Evolutionary conservation across 1,140 invertebrate genomes (phyloP), one percentile per base, ranked within the genome.

Genomic region (Lepidurus apus): DNA sequence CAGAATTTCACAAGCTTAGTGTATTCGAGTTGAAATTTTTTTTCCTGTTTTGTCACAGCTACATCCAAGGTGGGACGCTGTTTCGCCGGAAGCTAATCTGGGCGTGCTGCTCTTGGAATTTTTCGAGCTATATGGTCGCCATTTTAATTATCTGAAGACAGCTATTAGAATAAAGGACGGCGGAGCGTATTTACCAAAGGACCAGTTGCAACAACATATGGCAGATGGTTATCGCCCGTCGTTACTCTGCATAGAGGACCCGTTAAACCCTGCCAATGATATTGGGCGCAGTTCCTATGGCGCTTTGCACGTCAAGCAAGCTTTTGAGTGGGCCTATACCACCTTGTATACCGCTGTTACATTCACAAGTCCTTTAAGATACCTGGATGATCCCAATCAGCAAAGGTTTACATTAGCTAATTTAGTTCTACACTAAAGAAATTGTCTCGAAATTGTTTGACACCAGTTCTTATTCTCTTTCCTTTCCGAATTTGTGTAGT

Each of bases 221-320:
- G 91, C 94, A 81, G 95, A 96, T 87, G 95, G 95, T 3, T 93
- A 97, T 85, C 87, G 95, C 77, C 94, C 96, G 8, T 96, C 95
- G 74, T 86, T 98, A 81, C 86, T 99, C 43, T 98, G 96, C 85
- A 98, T 99, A 82, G 96, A 98, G 88, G 97, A 99, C 88, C 97
- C 97, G n/a, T 87, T 99, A 24, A 95, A 93, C 80, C 91, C 93
- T 17, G 93, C 93, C 83, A 98, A 98, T 85, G 95, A 98, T 85
- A 97, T 98, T 85, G 97, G 96, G n/a, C 90, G 95, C 80, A 96
- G 95, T 86, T 98, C 95, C 82, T 98, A 98, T 85, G 96, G 95
- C 80, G 89, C 90, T 47, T 85, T 91, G 78, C 91, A 95, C 85
- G 96, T 98, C 34, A 96, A 95, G 86, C 90, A 93, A 85, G 94